A percentile compares a stretch with the other conserved stretches of the same genome.
phyloP scores from a whole-genome alignment of 2,888 invertebrate genomes.

The Sesia bembeciformis region DNA sequence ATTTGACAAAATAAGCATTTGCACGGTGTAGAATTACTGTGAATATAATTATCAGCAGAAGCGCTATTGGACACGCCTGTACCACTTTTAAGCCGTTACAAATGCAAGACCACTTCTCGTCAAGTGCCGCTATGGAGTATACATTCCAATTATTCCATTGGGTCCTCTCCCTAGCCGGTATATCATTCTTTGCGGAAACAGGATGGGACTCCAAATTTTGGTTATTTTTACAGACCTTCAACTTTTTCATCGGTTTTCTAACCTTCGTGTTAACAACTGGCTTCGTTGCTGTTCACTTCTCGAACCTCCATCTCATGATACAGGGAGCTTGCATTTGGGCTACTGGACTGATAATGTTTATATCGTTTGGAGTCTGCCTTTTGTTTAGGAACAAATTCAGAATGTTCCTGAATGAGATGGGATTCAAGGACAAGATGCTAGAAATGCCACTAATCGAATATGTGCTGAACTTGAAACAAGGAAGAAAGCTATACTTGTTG shows the following conservation, averaged over 20 bases:
- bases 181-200: slow-evolving; percentile 38
- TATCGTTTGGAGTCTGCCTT: slow-evolving; percentile 43
- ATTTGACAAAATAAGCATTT: too few relatives aligned
- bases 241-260: slow-evolving; percentile 35
- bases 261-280: slow-evolving; percentile 46
- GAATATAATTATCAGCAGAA: too few relatives aligned
- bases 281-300: slow-evolving; percentile 31
- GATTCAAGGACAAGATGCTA: slow-evolving; percentile 35
- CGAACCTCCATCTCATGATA: slow-evolving; percentile 39
- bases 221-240: slow-evolving; percentile 40
- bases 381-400: slow-evolving; percentile 40
- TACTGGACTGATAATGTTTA: slow-evolving; percentile 52
- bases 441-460: slow-evolving; percentile 43
- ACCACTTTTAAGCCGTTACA: slow-evolving; percentile 18
- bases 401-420: slow-evolving; percentile 42
- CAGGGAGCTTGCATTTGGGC: slow-evolving; percentile 61
- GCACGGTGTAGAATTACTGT: too few relatives aligned
- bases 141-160: slow-evolving; percentile 38
- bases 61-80: slow-evolving; percentile 13
- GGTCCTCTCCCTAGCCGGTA: slow-evolving; percentile 42
- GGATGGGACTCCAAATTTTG: slow-evolving; percentile 40
- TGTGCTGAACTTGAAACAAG: slow-evolving; percentile 16
- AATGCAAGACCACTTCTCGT: slow-evolving; percentile 15
- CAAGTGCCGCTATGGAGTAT: slow-evolving; percentile 34
- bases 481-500: slow-evolving; percentile 30